Percentiles rank a stretch among this genome's conserved stretches.
Conservation (phyloP, 2,888 invertebrate genomes). For the Chloromyia formosa region DNA sequence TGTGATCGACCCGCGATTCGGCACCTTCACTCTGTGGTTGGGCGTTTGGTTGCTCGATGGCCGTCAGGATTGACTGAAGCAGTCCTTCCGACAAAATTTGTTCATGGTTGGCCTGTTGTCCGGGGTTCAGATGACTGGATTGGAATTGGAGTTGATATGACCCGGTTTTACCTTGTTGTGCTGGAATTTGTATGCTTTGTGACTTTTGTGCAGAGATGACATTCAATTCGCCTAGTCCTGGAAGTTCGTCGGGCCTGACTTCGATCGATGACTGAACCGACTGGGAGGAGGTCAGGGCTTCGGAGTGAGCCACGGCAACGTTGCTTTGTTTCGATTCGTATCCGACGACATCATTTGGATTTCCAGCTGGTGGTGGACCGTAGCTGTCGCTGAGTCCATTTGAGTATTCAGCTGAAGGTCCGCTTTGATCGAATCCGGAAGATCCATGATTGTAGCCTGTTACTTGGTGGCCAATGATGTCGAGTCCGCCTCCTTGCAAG, state of each 20-base stretch:
- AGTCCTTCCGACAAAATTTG: conserved; percentile 82
- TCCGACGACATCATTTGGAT: conserved; percentile 56
- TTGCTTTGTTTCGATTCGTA: conserved; percentile 58
- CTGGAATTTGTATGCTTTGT: conserved; percentile 64
- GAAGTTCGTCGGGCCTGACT: conserved; percentile 55
- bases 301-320: conserved; percentile 50
- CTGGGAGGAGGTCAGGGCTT: neutral
- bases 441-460: conserved; percentile 33
- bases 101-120: conserved; percentile 68
- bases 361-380: conserved; percentile 56
- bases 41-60: conserved; percentile 76
- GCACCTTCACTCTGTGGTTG: conserved; percentile 33
- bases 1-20: conserved; percentile 44
- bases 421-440: conserved; percentile 28
- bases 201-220: conserved; percentile 61
- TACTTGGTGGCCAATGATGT: conserved; percentile 52
- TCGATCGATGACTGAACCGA: conserved; percentile 51
- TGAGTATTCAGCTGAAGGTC: conserved; percentile 39
- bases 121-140: conserved; percentile 58
- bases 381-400: conserved; percentile 49
- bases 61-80: conserved; percentile 81
- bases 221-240: conserved; percentile 59
- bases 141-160: conserved; percentile 82
- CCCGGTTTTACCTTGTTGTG: conserved; percentile 70
- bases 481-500: conserved; percentile 54